These are phyloP conservation scores for Turdus rufiventris DNA, from an alignment of 2,113 vertebrate species.

Conservation along the genomic window DNA sequence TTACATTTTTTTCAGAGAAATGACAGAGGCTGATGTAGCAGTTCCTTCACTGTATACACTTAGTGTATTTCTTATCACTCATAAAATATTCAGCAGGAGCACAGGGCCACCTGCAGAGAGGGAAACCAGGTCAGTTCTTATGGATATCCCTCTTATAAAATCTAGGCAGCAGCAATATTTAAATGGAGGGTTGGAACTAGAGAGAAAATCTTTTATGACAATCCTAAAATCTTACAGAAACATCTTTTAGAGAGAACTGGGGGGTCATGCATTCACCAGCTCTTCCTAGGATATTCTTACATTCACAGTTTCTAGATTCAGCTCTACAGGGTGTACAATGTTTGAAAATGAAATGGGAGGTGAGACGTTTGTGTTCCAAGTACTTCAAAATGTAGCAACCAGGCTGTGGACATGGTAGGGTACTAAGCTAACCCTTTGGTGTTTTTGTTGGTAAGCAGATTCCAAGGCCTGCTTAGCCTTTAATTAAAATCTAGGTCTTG, in stretches of 20 bases:
- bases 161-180: not conserved
- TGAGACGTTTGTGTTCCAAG: not conserved
- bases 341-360: not conserved
- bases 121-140: not conserved
- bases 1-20: not conserved
- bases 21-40: not conserved
- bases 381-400: not conserved
- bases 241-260: not conserved
- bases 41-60: not conserved
- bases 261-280: not conserved
- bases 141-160: not conserved
- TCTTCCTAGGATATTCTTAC: not conserved
- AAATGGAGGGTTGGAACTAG: not conserved
- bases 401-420: not conserved
- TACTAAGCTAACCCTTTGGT: not conserved
- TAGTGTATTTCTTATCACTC: not conserved
- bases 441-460: not conserved
- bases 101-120: not conserved
- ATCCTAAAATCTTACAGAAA: not conserved
- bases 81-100: not conserved
- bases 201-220: not conserved
- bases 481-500: not conserved
- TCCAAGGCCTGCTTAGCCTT: not conserved
- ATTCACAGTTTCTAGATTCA: not conserved
- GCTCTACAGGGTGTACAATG: rapidly evolving